phyloP scores from a whole-genome alignment of 53 echinoderm and acorn worm genomes.

The Glandiceps talaboti region DNA sequence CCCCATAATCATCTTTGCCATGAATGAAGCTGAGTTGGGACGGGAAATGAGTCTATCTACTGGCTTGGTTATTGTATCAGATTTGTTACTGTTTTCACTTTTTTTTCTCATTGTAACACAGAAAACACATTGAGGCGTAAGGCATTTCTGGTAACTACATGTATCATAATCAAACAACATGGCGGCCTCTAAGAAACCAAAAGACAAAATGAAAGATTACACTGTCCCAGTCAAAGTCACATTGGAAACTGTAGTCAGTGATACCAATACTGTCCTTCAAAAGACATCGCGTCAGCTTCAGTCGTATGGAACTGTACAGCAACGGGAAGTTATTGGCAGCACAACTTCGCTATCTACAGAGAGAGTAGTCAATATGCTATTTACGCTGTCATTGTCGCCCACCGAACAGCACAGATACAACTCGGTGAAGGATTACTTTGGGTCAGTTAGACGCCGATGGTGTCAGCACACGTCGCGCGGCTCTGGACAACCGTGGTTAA shows the following conservation, averaged over 20 bases:
- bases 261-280: background rate
- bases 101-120: too few species aligned
- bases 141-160: too few species aligned
- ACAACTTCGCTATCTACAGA: background rate
- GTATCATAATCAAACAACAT: too few species aligned
- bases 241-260: background rate
- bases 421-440: background rate
- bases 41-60: too few species aligned
- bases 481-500: background rate
- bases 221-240: background rate
- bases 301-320: background rate
- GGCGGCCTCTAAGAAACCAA: background rate
- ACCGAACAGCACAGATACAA: background rate
- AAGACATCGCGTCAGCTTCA: background rate
- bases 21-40: too few species aligned
- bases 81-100: too few species aligned
- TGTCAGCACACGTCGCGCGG: background rate
- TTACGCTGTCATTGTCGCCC: background rate
- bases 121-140: too few species aligned
- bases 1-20: too few species aligned
- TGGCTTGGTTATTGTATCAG: too few species aligned
- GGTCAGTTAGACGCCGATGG: background rate
- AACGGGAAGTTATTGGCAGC: background rate
- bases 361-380: background rate
- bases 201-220: background rate